Evolutionary conservation across 1,140 invertebrate species (phyloP).

Genomic region (Hyles euphorbiae): DNA sequence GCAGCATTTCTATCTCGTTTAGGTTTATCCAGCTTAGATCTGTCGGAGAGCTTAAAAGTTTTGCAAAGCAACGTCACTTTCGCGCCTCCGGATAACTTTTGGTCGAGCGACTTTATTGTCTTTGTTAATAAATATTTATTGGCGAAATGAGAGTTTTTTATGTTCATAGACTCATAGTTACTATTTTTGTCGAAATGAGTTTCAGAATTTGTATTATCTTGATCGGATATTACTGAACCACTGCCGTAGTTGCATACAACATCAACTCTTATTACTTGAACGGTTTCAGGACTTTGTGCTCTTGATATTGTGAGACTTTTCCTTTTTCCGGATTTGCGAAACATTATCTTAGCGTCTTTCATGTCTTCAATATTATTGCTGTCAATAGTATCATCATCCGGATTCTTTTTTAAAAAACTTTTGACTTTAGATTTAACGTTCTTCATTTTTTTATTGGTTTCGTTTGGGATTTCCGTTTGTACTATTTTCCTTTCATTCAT

Average conservation of each 20-base stretch:
- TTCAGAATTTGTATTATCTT: constrained; percentile 34
- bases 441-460: constrained; percentile 24
- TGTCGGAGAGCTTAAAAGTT: constrained; percentile 55
- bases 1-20: not conserved
- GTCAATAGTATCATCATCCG: constrained; percentile 10
- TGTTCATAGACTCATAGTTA: constrained; percentile 27
- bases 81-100: constrained; percentile 45
- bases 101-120: constrained; percentile 53
- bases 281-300: constrained; percentile 62
- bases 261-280: constrained; percentile 70
- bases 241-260: constrained; percentile 57
- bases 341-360: constrained; percentile 46
- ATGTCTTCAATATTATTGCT: constrained; percentile 15
- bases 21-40: constrained; percentile 16
- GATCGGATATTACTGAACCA: constrained; percentile 41
- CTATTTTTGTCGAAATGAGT: constrained; percentile 11
- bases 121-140: constrained; percentile 62
- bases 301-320: constrained; percentile 69
- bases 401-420: constrained; percentile 18
- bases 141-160: constrained; percentile 36
- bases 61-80: constrained; percentile 69
- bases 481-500: constrained; percentile 9
- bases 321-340: constrained; percentile 57
- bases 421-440: constrained; percentile 19
- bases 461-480: constrained; percentile 31